Percentiles rank a stretch among this genome's conserved stretches.
phyloP scores from a whole-genome alignment of 2,888 invertebrate genomes.

The Epirrita christyi region DNA sequence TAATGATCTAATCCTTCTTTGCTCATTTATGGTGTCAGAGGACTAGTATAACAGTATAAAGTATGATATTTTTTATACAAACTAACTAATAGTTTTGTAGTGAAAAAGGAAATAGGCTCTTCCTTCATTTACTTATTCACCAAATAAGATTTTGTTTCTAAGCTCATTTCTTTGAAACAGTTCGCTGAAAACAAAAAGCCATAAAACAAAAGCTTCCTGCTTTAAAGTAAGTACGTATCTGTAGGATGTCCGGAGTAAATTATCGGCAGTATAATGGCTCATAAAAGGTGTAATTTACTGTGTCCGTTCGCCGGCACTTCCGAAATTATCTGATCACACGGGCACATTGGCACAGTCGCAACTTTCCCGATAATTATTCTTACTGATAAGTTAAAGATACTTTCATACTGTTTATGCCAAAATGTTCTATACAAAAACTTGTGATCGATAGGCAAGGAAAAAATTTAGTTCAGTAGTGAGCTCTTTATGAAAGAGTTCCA shows the following conservation, averaged over 20 bases:
- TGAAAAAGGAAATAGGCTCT: neutral
- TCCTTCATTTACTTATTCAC: neutral
- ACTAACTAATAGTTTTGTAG: no score
- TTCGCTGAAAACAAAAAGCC: conserved; percentile 26
- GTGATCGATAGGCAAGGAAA: no score
- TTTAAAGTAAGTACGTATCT: conserved; percentile 57
- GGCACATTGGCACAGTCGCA: conserved; percentile 27
- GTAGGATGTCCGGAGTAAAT: conserved; percentile 50
- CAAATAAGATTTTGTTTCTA: neutral
- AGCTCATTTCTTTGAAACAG: conserved; percentile 9
- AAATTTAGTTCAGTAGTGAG: no score
- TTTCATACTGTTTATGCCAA: neutral
- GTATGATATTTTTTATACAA: no score
- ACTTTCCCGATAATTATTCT: conserved; percentile 32
- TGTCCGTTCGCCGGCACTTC: conserved; percentile 54
- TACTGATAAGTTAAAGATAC: conserved; percentile 18
- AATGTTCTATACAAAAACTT: neutral
- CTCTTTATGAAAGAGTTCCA: no score
- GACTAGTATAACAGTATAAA: no score
- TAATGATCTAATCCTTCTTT: no score
- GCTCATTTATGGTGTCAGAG: no score
- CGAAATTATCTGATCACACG: conserved; percentile 64
- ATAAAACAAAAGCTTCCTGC: conserved; percentile 43
- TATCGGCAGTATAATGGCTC: conserved; percentile 73
- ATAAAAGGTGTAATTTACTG: conserved; percentile 76